Evolutionary conservation across 2,113 vertebrate species (phyloP), one percentile per base, ranked within the genome.

Genomic region (Andinoacara biseriatus): DNA sequence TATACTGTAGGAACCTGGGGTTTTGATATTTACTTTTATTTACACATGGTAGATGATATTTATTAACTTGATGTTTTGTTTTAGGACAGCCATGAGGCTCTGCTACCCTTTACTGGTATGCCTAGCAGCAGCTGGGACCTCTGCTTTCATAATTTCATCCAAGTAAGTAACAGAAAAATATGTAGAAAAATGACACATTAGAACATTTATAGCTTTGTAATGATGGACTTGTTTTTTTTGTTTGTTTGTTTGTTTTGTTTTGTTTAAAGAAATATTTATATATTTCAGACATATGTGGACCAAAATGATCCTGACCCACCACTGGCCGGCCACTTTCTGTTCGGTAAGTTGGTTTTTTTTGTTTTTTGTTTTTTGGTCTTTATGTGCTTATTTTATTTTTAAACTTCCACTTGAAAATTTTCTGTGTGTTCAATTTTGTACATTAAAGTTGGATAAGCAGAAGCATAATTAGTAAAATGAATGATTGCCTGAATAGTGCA

Each of bases 271-370:
- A 62, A 5, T 58, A 6, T 78, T 9, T 54, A 5, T 82, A 11
- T 62, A 24, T 93, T 94, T 76, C 85, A 95, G 95, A 78, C 79
- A 93, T 6, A 89, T 93, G 80, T 96, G 95, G 96, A 94, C 83
- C 38, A 95, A 95, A 82, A 78, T 96, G 80, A 95, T 95, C 81
- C 82, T 96, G 85, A 96, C 95, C 76, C 95, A 96, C 52, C 95
- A 96, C 74, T 96, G 96, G 96, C 96, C 96, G 35, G 67, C 3
- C 43, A 96, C 95, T 15, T 95, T 96, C 87, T 96, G 96, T 59
- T 76, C 2, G 26, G 96, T 96, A 85, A 90, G 95, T 91, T 40
- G 76, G 18, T 67, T 8, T 20, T 29, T 38, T 20, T 29, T 5
- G 56, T 78, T 58, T 24, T n/a, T 35, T 5, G 13, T 15, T 52